phyloP scores from a whole-genome alignment of 2,113 vertebrate genomes.

The Axis porcinus region DNA sequence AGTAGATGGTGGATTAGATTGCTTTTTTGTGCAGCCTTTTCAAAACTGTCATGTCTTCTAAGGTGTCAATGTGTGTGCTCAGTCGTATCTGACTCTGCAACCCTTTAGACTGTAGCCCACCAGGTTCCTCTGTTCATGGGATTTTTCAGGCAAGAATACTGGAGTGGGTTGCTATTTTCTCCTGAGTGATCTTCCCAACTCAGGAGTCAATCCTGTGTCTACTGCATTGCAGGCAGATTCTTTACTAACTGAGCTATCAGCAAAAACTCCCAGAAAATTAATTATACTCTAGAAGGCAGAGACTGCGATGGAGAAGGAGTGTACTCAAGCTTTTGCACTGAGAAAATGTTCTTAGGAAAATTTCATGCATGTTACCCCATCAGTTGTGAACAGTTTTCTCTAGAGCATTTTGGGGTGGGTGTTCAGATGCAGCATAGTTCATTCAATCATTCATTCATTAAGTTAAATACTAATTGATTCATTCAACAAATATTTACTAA shows the following conservation, averaged over 20 bases:
- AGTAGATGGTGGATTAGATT: not conserved
- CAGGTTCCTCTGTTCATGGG: not conserved
- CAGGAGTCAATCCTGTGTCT: not conserved
- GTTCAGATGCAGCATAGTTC: not conserved
- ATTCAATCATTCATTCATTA: not conserved
- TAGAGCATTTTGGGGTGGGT: not conserved
- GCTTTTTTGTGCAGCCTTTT: not conserved
- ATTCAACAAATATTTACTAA: not conserved
- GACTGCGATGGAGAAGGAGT: not conserved
- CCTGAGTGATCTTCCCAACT: not conserved
- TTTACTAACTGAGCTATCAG: not conserved
- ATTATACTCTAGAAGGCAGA: not conserved
- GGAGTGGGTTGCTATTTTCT: not conserved
- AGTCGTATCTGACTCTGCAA: not conserved
- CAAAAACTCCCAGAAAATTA: not conserved
- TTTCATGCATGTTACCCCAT: not conserved
- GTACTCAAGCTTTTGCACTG: not conserved
- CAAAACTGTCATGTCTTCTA: not conserved
- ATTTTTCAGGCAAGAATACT: not conserved
- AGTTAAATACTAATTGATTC: not conserved
- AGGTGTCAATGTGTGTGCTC: accelerated
- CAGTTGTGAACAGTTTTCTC: not conserved
- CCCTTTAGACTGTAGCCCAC: not conserved
- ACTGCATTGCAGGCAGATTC: not conserved
- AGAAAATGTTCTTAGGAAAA: not conserved